A percentile compares a stretch with the other conserved stretches of the same genome.
Evolutionary conservation across 2,113 vertebrate species (phyloP).

Genomic region (Urocolius indicus): DNA sequence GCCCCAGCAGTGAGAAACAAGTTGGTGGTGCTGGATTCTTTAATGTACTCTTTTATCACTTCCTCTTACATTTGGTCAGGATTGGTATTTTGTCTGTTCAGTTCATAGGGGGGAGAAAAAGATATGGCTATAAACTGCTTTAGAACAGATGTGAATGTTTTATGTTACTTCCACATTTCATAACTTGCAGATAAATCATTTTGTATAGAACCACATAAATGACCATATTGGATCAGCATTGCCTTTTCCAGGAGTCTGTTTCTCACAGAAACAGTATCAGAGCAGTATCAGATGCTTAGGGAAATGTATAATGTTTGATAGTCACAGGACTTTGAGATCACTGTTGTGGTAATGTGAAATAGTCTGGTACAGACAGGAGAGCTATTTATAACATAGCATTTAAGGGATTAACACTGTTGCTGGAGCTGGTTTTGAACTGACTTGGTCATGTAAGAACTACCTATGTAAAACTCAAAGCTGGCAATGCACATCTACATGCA

Average conservation of each 20-base stretch:
- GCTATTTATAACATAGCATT: background rate
- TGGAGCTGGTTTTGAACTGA: background rate
- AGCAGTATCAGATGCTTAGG: background rate
- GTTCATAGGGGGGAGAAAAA: background rate
- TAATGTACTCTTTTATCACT: background rate
- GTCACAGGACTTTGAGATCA: background rate
- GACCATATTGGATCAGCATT: rapidly evolving
- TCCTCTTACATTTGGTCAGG: background rate
- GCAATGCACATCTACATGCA: background rate
- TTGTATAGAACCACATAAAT: background rate
- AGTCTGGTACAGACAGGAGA: background rate
- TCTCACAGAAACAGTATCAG: background rate
- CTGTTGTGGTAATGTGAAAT: background rate
- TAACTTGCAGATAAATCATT: background rate
- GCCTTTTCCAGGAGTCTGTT: background rate
- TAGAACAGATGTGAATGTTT: background rate
- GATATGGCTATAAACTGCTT: background rate
- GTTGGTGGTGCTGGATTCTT: background rate
- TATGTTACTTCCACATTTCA: background rate
- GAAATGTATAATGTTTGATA: background rate
- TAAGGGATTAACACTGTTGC: background rate
- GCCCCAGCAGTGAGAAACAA: background rate
- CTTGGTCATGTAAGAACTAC: background rate
- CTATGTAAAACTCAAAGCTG: background rate
- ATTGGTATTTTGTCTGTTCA: background rate